Evolutionary conservation across 35 echinoderm and acorn worm genomes (phyloP).

Genomic region (Apostichopus parvimensis): DNA sequence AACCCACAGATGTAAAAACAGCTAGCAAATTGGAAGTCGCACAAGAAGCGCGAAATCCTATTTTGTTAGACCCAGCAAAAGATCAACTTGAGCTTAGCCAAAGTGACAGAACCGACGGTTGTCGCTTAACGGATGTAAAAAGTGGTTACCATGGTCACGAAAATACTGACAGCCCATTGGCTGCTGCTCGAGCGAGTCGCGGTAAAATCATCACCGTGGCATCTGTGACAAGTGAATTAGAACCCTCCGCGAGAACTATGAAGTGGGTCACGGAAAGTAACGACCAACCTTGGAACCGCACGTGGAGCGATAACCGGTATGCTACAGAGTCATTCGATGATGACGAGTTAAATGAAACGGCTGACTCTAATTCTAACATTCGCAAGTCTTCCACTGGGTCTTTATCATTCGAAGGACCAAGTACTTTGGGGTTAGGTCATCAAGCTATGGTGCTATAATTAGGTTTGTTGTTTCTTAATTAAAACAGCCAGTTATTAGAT

Average conservation of each 20-base stretch:
- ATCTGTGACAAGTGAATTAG: constrained; percentile 38
- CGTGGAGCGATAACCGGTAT: neutral
- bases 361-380: constrained; percentile 22
- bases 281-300: neutral
- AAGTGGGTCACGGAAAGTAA: constrained; percentile 39
- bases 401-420: constrained; percentile 40
- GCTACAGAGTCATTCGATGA: neutral
- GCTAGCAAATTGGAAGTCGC: constrained; percentile 14
- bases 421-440: constrained; percentile 12
- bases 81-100: constrained; percentile 12
- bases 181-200: neutral
- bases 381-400: constrained; percentile 49
- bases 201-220: constrained; percentile 19
- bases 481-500: neutral
- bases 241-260: constrained; percentile 4
- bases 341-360: neutral
- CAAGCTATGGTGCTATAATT: constrained; percentile 51
- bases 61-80: constrained; percentile 5
- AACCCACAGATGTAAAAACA: neutral
- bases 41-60: constrained; percentile 28
- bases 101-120: neutral
- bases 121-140: neutral
- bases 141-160: neutral
- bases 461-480: neutral
- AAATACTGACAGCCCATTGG: neutral